Percentiles rank a stretch among this genome's conserved stretches.
phyloP scores from a whole-genome alignment of 2,888 invertebrate genomes.

The Sympetrum striolatum region DNA sequence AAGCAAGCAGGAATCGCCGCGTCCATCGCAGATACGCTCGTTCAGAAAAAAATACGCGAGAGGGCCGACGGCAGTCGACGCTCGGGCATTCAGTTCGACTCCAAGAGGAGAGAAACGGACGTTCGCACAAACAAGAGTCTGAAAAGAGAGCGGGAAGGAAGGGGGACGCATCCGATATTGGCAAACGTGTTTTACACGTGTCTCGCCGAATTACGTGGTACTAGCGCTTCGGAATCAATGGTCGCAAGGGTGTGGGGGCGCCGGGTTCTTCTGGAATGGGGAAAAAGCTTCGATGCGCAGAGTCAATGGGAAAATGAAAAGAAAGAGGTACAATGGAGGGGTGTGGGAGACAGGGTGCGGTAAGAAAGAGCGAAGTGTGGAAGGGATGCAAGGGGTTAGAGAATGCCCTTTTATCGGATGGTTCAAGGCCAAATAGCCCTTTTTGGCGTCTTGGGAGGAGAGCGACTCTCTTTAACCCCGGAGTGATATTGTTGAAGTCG shows the following conservation, averaged over 20 bases:
- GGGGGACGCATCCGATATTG: constrained; percentile 33
- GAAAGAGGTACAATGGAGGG: not conserved
- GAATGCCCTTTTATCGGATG: not conserved
- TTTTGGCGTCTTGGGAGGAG: not conserved
- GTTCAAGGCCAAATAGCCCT: constrained; percentile 26
- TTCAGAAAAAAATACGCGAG: not conserved
- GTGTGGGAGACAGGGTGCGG: not conserved
- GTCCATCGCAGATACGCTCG: too few relatives aligned
- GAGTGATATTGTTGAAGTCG: not conserved
- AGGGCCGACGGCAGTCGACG: not conserved
- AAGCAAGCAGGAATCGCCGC: too few relatives aligned
- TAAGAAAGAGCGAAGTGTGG: not conserved
- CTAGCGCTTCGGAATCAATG: not conserved
- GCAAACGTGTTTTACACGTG: constrained; percentile 41
- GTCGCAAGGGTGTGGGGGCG: not conserved
- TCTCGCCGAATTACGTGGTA: constrained; percentile 39
- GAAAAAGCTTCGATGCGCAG: not conserved
- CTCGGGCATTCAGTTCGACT: not conserved
- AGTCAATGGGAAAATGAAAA: not conserved
- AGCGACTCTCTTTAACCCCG: not conserved
- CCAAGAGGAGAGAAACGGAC: not conserved
- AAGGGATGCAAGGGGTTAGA: not conserved
- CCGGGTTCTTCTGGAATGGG: not conserved
- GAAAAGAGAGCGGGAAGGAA: not conserved
- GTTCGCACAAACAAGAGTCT: not conserved